Evolutionary conservation across 2,113 vertebrate genomes (phyloP).

Genomic region (Trichomycterus rosablanca): DNA sequence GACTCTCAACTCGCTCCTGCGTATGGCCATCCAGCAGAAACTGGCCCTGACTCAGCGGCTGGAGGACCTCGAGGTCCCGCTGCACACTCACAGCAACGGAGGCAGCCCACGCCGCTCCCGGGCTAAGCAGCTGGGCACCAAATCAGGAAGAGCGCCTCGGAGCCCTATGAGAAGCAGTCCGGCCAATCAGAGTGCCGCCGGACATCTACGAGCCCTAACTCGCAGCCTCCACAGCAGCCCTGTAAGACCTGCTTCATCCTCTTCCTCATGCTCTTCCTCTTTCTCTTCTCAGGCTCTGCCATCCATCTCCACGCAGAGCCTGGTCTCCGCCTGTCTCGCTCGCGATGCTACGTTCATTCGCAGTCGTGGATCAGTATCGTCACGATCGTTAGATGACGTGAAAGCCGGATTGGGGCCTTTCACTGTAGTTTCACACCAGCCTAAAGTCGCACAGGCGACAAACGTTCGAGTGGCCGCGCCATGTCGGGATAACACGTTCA

Average conservation of each 20-base stretch:
- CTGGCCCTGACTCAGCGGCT: conserved; percentile 71
- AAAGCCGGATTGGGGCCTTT: conserved; percentile 32
- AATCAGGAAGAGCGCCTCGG: conserved; percentile 60
- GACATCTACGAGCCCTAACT: conserved; percentile 51
- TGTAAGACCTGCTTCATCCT: conserved; percentile 58
- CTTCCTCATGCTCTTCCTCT: conserved; percentile 41
- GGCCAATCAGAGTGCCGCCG: conserved; percentile 48
- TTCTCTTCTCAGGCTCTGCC: conserved; percentile 28
- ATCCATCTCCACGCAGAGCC: conserved; percentile 26
- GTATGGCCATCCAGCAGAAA: conserved; percentile 79
- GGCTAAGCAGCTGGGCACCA: conserved; percentile 65
- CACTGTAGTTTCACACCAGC: neutral
- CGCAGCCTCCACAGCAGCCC: conserved; percentile 69
- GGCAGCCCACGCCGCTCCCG: conserved; percentile 67
- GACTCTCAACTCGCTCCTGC: conserved; percentile 73
- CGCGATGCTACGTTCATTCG: conserved; percentile 62
- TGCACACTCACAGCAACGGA: conserved; percentile 59
- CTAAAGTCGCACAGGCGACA: conserved; percentile 21
- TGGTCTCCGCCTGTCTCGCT: conserved; percentile 46
- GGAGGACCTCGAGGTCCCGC: conserved; percentile 75
- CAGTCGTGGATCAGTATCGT: conserved; percentile 47
- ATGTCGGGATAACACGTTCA: conserved; percentile 58
- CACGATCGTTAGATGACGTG: conserved; percentile 29
- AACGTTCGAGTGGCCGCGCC: conserved; percentile 35
- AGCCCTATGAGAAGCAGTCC: conserved; percentile 57